Conservation (phyloP, 2,113 vertebrate genomes). For the Pluvialis apricaria region DNA sequence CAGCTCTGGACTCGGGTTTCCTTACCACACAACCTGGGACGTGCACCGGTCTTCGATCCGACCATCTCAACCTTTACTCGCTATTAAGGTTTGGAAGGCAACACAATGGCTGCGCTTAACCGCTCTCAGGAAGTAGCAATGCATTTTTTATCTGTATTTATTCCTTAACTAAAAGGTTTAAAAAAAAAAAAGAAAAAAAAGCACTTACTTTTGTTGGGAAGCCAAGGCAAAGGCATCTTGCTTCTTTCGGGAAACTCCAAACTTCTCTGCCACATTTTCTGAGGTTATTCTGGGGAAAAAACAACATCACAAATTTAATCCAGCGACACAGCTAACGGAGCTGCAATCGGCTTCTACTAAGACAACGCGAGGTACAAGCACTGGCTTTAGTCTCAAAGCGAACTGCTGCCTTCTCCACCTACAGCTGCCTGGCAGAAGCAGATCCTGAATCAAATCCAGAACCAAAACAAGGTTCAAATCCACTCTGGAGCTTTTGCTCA, state of each 20-base stretch:
- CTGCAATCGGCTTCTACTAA: background rate
- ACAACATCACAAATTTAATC: background rate
- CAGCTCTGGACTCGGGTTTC: background rate
- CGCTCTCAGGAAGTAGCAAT: background rate
- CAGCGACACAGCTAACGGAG: background rate
- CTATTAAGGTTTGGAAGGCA: background rate
- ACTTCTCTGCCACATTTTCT: constrained; percentile 89
- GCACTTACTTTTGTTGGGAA: constrained; percentile 87
- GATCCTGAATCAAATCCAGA: background rate
- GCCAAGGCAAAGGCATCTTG: constrained; percentile 87
- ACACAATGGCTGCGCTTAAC: background rate
- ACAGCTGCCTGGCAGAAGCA: background rate
- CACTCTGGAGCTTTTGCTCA: background rate
- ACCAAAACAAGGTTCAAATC: background rate
- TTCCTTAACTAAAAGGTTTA: background rate
- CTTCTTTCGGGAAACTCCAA: constrained; percentile 83
- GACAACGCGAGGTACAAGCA: background rate
- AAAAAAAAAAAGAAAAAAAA: background rate
- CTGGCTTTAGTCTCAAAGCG: background rate
- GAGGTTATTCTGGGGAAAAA: constrained; percentile 85
- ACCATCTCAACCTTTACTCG: background rate
- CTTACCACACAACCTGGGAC: background rate
- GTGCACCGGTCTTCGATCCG: accelerated
- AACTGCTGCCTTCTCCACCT: background rate
- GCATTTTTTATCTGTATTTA: background rate